Conservation (phyloP, 2,888 invertebrate species). For the Tenthredo amoena region DNA sequence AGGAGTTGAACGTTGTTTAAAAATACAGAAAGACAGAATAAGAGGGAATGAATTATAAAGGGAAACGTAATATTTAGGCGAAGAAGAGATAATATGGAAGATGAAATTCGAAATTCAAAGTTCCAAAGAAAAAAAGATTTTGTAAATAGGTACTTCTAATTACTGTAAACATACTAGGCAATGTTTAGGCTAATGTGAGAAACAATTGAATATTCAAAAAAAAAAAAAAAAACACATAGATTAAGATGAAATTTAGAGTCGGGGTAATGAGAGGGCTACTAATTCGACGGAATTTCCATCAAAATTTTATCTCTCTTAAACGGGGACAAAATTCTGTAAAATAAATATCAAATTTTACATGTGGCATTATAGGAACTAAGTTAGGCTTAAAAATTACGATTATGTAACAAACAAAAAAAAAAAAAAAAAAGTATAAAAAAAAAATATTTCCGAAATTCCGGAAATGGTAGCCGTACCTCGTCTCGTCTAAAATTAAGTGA, state of each 20-base stretch:
- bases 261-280: slow-evolving; percentile 20
- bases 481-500: slow-evolving; percentile 73
- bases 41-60: slow-evolving; percentile 24
- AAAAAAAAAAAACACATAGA: slow-evolving; percentile 52
- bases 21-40: background rate
- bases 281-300: slow-evolving; percentile 39
- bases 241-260: slow-evolving; percentile 55
- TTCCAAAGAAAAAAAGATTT: slow-evolving; percentile 46
- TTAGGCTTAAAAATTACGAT: slow-evolving; percentile 49
- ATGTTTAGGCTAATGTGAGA: slow-evolving; percentile 56
- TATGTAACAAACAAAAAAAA: background rate
- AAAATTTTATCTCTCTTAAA: slow-evolving; percentile 42
- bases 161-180: slow-evolving; percentile 65
- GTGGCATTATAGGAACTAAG: slow-evolving; percentile 50
- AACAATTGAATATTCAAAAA: slow-evolving; percentile 53
- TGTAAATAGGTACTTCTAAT: slow-evolving; percentile 57
- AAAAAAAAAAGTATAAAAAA: background rate
- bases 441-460: slow-evolving; percentile 62
- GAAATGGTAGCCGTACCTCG: slow-evolving; percentile 69
- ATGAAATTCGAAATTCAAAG: slow-evolving; percentile 60
- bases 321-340: slow-evolving; percentile 43
- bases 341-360: slow-evolving; percentile 48
- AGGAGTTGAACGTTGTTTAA: slow-evolving; percentile 64
- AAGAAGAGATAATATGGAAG: slow-evolving; percentile 54
- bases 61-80: slow-evolving; percentile 51